A percentile compares a stretch with the other conserved stretches of the same genome.
Evolutionary conservation across 2,113 vertebrate genomes (phyloP).

Genomic region (Gobio gobio): DNA sequence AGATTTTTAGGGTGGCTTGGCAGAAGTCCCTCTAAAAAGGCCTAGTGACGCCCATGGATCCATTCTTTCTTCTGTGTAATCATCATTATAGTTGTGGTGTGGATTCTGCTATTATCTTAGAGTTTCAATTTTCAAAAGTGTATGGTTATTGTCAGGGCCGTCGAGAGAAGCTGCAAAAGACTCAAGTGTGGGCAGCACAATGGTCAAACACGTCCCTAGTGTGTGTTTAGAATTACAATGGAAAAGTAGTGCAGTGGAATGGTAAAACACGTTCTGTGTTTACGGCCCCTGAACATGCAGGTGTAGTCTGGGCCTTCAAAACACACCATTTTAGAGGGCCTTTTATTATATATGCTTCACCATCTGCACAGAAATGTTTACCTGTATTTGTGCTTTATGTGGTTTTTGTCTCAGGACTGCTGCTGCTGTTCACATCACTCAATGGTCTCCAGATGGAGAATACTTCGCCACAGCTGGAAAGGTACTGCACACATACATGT

Average conservation of each 20-base stretch:
- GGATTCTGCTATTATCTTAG: background rate
- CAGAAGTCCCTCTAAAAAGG: too few relatives aligned
- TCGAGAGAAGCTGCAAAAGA: too few relatives aligned
- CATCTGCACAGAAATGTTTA: background rate
- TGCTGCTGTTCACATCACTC: conserved; percentile 90
- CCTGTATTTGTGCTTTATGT: background rate
- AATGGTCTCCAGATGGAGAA: conserved; percentile 98
- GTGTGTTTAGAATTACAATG: too few relatives aligned
- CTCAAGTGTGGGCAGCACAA: too few relatives aligned
- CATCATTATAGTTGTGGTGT: too few relatives aligned
- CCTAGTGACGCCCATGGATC: too few relatives aligned
- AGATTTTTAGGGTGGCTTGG: too few relatives aligned
- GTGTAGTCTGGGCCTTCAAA: background rate
- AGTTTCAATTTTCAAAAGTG: background rate
- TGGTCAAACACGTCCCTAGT: too few relatives aligned
- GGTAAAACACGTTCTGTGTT: too few relatives aligned
- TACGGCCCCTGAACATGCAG: background rate
- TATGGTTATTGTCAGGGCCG: background rate
- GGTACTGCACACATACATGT: conserved; percentile 69
- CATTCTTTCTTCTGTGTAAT: too few relatives aligned
- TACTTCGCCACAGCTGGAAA: conserved; percentile 97
- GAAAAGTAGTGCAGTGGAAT: too few relatives aligned
- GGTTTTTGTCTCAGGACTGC: conserved; percentile 81
- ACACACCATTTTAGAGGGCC: background rate
- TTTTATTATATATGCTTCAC: background rate